These are phyloP conservation scores for Mastomys natalensis DNA, from an alignment of 2,113 vertebrate genomes.

Conservation along the genomic window DNA sequence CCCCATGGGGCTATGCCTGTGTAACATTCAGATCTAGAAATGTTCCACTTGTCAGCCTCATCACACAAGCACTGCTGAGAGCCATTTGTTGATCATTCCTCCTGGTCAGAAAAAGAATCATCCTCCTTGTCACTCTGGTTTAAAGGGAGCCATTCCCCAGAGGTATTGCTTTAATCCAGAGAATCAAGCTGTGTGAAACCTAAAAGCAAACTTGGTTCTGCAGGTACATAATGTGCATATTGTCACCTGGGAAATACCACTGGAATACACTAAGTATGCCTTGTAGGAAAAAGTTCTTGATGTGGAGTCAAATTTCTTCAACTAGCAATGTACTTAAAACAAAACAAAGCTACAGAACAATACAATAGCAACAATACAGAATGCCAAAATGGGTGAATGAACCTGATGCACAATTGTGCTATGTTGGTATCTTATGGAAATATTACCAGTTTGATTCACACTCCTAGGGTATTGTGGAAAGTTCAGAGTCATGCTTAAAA, in stretches of 20 bases:
- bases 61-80: neutral
- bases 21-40: neutral
- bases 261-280: rapidly evolving
- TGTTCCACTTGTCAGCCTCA: neutral
- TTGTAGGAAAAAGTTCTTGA: neutral
- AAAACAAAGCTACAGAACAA: neutral
- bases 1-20: neutral
- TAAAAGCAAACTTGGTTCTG: neutral
- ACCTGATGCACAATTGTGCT: no score
- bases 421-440: neutral
- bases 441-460: neutral
- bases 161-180: neutral
- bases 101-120: neutral
- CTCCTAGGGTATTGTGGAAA: neutral
- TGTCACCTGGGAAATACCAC: neutral
- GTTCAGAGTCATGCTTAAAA: neutral
- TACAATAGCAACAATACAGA: neutral
- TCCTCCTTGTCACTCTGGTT: neutral
- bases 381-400: neutral
- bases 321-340: neutral
- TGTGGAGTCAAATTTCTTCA: neutral
- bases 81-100: neutral
- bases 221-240: rapidly evolving
- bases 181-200: neutral
- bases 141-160: neutral